Evolutionary conservation across 2,888 invertebrate genomes (phyloP), one percentile per base, ranked within the genome.

Genomic region (Tyria jacobaeae): DNA sequence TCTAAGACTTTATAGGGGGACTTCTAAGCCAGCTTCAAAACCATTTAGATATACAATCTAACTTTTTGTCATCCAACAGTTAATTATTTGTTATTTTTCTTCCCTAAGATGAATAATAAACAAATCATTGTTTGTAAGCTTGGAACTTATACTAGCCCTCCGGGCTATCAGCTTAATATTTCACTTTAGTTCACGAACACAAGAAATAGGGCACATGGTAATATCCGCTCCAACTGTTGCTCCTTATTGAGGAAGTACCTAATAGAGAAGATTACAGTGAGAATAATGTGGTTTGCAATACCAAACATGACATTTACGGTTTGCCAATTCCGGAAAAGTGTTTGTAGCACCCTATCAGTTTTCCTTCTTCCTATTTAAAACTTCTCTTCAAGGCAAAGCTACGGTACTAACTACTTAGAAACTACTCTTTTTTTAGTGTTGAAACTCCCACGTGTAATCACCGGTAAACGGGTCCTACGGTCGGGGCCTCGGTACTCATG

Each of bases 11-110:
- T 65, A 70, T 64, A 70, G 56, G 71, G 67, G 66, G 78, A 76
- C 78, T 85, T 84, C 60, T 75, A 61, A 82, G 86, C 79, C 79
- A 77, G 81, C 82, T 84, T 76, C 72, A 69, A 76, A 79, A 79
- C 82, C 81, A 88, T 90, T 90, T 88, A 85, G 86, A 87, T 89
- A 88, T 78, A 84, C 86, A 89, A 91, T 90, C 78, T 86, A 91
- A 90, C 83, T 91, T 91, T 81, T 68, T 52, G 41, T 57, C 66
- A 62, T 52, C 51, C 60, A 52, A 57, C 60, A 51, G 57, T 64
- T 64, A 54, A 57, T 48, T 39, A 54, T 17, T 53, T 41, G 3
- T 44, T n/a, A 21, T 52, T n/a, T 12, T 48, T 53, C 5, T 17
- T 53, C 14, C 27, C 17, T 25, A 10, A 14, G 37, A 14, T 37